Base-by-base conservation (phyloP, 2,113 vertebrate species). In the Setophaga coronata region DNA sequence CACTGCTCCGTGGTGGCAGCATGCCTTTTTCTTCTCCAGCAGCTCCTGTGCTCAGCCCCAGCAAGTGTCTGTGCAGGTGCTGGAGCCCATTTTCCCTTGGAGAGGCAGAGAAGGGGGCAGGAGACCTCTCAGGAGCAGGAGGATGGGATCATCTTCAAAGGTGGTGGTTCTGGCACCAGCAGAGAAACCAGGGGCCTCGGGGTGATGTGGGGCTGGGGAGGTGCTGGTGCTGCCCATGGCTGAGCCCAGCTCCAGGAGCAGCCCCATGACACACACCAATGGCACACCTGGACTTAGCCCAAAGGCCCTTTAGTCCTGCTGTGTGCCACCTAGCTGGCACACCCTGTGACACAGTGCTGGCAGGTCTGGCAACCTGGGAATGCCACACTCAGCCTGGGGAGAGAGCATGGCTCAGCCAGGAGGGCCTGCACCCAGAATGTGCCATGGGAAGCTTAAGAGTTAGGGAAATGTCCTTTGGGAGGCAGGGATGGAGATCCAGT, bases 241-340 rank as follows among this genome's bases (percentile, higher is more conserved):
- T 56, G 62, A 70, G 25, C 40, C 31, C 40, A 23, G 56, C 28
- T 24, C 12, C 53, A 15, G 79, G 58, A 81, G 18, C 2, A 43
- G 67, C 51, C 42, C 21, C 0, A 0, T 25, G 48, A 50, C 0
- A 0, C n/a, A 56, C 58, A 28, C 36, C 24, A 26, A 40, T 24
- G 42, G 47, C 38, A 34, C 40, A 73, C 36, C n/a, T 1, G 3
- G 57, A n/a, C 43, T 48, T 24, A 40, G 16, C 50, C 51, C 80
- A 54, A 81, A 74, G 50, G 77, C 29, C n/a, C 19, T 66, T 62
- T 15, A 8, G 60, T 36, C 5, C 24, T 9, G 57, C 31, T n/a
- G 18, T 6, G 6, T n/a, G 21, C 8, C 6, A 10, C 3, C 18
- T 70, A 0, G 2, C 48, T 54, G 62, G 89, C 77, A 80, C 66